Conservation (phyloP, 2,888 invertebrate genomes). For the Nudaria mundana region DNA sequence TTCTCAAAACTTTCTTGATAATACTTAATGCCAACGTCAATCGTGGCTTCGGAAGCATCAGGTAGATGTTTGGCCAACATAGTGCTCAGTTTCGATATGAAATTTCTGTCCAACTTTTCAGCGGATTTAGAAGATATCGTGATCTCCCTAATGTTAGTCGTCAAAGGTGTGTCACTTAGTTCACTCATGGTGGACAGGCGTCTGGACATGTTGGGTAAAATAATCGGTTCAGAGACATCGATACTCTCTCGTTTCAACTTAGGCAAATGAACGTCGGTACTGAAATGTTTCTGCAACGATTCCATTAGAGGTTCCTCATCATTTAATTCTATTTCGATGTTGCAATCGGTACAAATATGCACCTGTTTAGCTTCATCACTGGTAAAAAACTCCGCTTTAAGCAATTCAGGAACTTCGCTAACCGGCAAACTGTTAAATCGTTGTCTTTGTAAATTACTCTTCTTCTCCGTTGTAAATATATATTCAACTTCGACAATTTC, state of each 20-base stretch:
- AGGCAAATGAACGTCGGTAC: constrained; percentile 60
- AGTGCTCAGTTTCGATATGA: constrained; percentile 56
- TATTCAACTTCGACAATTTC: constrained; percentile 71
- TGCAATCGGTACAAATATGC: constrained; percentile 72
- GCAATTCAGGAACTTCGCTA: constrained; percentile 68
- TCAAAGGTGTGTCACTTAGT: constrained; percentile 55
- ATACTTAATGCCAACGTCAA: constrained; percentile 63
- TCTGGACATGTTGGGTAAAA: constrained; percentile 69
- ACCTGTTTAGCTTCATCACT: constrained; percentile 64
- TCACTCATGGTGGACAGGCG: constrained; percentile 59
- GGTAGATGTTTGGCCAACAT: constrained; percentile 61
- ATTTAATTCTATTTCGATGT: constrained; percentile 67
- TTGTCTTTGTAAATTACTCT: constrained; percentile 66
- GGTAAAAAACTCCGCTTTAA: constrained; percentile 60
- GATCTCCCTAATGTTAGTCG: constrained; percentile 53
- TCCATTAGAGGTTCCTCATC: constrained; percentile 73
- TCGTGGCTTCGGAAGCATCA: constrained; percentile 66
- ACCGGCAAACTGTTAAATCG: constrained; percentile 73
- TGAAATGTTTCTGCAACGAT: constrained; percentile 69
- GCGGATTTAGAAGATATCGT: constrained; percentile 50
- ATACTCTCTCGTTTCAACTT: constrained; percentile 69
- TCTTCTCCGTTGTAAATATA: constrained; percentile 73
- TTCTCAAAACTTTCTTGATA: constrained; percentile 61
- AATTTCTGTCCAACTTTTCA: constrained; percentile 60
- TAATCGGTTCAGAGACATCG: constrained; percentile 68